These are phyloP conservation scores for Lepetodrilus schrolli DNA, from an alignment of 2,888 invertebrate species.

Conservation along the genomic window DNA sequence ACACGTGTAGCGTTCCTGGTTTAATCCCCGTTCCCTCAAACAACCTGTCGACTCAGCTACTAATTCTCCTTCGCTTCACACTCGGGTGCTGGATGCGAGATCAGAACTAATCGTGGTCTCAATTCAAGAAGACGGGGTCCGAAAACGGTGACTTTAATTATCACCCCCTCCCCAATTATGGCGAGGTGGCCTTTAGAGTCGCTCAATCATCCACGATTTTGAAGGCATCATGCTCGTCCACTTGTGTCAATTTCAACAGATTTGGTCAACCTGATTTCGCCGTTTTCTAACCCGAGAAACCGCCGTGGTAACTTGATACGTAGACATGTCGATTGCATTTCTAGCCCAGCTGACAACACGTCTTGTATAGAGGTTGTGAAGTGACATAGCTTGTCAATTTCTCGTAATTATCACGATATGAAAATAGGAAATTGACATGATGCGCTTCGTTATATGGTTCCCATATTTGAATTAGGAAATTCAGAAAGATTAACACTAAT, in stretches of 20 bases:
- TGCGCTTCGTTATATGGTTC: too few relatives aligned
- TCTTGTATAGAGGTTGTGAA: background rate
- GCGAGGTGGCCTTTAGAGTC: background rate
- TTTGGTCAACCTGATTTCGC: conserved; percentile 16
- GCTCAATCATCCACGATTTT: conserved; percentile 19
- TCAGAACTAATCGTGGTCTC: background rate
- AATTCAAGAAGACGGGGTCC: background rate
- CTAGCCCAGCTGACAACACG: background rate
- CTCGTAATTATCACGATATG: background rate
- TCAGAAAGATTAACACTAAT: too few relatives aligned
- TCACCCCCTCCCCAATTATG: conserved; percentile 12
- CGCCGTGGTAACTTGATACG: conserved; percentile 5
- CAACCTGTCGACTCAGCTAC: conserved; percentile 2
- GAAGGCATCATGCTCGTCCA: background rate
- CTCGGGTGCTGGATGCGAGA: background rate
- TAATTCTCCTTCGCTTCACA: conserved; percentile 4
- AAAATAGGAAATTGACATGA: background rate
- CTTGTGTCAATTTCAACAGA: conserved; percentile 23
- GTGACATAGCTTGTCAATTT: background rate
- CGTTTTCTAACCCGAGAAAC: conserved; percentile 6
- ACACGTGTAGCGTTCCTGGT: too few relatives aligned
- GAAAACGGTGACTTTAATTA: conserved; percentile 1
- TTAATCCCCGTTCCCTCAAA: background rate
- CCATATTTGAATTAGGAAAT: too few relatives aligned
- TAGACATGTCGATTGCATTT: conserved; percentile 23